Conservation (phyloP, 2,888 invertebrate species). For the Poecilus cupreus region DNA sequence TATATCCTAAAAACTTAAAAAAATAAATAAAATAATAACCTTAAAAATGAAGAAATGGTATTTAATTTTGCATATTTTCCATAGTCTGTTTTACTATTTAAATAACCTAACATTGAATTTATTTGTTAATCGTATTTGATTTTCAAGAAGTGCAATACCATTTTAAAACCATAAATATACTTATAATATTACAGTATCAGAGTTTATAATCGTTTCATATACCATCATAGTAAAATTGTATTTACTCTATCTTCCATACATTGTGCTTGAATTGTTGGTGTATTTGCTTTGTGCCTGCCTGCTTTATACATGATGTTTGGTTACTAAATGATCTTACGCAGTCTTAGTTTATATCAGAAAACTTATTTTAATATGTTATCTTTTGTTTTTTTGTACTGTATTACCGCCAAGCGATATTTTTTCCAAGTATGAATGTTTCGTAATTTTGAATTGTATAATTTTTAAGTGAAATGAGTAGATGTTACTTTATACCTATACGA, state of each 20-base stretch:
- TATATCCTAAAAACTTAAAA: background rate
- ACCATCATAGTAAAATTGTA: background rate
- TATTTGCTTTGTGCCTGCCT: conserved; percentile 6
- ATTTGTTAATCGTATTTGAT: too few species aligned
- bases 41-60: too few species aligned
- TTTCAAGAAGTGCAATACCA: background rate
- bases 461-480: background rate
- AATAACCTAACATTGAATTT: too few species aligned
- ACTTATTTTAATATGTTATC: conserved; percentile 2
- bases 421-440: conserved; percentile 8
- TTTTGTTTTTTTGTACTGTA: conserved; percentile 40
- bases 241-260: too few species aligned
- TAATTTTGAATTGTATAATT: too few species aligned
- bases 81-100: too few species aligned
- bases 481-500: background rate
- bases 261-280: background rate
- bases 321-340: background rate
- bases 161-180: background rate
- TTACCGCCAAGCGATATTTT: conserved; percentile 40
- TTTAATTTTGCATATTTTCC: too few species aligned
- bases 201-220: background rate
- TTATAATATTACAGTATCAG: background rate
- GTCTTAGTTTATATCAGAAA: conserved; percentile 15
- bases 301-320: background rate
- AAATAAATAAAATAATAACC: background rate